phyloP scores from a whole-genome alignment of 2,888 invertebrate species.

The Amphimallon solstitiale region DNA sequence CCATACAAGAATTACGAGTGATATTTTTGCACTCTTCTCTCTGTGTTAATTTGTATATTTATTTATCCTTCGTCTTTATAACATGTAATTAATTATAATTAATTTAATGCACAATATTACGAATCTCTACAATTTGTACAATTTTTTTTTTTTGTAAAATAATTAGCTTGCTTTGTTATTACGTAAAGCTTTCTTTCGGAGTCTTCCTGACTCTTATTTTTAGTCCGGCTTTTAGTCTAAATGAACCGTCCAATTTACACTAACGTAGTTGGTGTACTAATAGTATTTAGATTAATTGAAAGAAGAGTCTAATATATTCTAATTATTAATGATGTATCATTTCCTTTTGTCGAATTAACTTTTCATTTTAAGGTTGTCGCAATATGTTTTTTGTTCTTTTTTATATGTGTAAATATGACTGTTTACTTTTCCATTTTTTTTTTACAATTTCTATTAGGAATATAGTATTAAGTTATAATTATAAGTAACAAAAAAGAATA shows the following conservation, averaged over 20 bases:
- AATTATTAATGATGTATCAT: not conserved
- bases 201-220: no score
- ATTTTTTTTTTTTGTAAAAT: slow-evolving; percentile 2
- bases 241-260: slow-evolving; percentile 39
- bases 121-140: not conserved
- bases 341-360: not conserved
- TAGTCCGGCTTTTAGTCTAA: slow-evolving; percentile 35
- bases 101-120: no score
- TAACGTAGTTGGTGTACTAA: slow-evolving; percentile 32
- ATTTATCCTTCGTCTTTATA: no score
- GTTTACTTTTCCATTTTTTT: slow-evolving; percentile 22
- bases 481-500: slow-evolving; percentile 11
- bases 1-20: no score
- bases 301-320: slow-evolving; percentile 13
- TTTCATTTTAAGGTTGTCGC: no score
- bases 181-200: not conserved
- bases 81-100: no score
- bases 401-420: slow-evolving; percentile 33
- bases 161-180: not conserved
- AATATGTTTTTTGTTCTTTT: slow-evolving; percentile 5
- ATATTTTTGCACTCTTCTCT: no score
- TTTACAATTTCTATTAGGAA: slow-evolving; percentile 22
- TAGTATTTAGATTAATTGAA: slow-evolving; percentile 36
- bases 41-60: no score
- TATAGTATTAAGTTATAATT: slow-evolving; percentile 25